phyloP scores from a whole-genome alignment of 1,140 invertebrate genomes.

The Musca vetustissima region DNA sequence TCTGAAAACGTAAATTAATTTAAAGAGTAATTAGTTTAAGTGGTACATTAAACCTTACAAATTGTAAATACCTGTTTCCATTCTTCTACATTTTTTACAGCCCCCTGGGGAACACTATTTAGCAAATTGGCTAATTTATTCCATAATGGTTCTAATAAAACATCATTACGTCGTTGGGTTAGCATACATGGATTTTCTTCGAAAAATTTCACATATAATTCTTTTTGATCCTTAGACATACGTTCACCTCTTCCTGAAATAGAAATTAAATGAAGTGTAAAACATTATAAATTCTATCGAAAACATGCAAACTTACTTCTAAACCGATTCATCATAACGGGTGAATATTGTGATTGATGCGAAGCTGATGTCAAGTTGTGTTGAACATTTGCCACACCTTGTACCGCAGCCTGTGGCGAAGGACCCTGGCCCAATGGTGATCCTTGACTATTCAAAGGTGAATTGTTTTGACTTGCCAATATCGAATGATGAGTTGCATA shows the following conservation, averaged over 20 bases:
- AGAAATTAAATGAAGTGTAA: not conserved
- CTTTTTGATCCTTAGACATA: conserved; percentile 53
- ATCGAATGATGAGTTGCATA: conserved; percentile 35
- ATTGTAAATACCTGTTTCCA: conserved; percentile 37
- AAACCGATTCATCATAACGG: conserved; percentile 45
- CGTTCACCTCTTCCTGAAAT: conserved; percentile 47
- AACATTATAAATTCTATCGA: not conserved
- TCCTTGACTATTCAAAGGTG: conserved; percentile 27
- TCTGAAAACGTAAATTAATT: conserved; percentile 28
- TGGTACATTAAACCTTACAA: not conserved
- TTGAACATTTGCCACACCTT: conserved; percentile 9
- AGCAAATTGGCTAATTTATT: conserved; percentile 44
- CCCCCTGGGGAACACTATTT: conserved; percentile 50
- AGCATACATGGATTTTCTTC: conserved; percentile 53
- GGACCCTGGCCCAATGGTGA: conserved; percentile 34
- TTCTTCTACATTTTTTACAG: conserved; percentile 52
- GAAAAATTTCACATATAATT: conserved; percentile 51
- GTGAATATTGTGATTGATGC: conserved; percentile 9
- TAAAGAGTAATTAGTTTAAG: not conserved
- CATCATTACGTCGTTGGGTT: conserved; percentile 47
- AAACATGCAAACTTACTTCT: conserved; percentile 39
- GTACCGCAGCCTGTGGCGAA: conserved; percentile 26
- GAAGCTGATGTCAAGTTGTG: conserved; percentile 10
- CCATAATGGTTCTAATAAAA: conserved; percentile 48
- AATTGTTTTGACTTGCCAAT: conserved; percentile 13